Percentiles rank a stretch among this genome's conserved stretches.
phyloP scores from a whole-genome alignment of 2,797 vertebrate genomes.

The Diceros bicornis region DNA sequence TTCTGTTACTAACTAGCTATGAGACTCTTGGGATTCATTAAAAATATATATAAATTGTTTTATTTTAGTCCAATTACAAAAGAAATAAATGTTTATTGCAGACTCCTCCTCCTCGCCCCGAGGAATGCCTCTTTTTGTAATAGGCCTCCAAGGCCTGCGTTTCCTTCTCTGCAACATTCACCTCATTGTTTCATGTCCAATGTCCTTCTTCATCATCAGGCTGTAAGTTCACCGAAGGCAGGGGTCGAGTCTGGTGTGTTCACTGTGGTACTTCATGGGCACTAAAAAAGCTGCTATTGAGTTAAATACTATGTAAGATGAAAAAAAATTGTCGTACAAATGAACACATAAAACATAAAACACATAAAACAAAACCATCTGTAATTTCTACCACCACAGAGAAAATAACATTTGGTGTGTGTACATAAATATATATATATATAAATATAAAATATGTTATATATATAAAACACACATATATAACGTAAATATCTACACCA shows the following conservation, averaged over 20 bases:
- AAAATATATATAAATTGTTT: conserved; percentile 58
- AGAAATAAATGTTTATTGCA: conserved; percentile 70
- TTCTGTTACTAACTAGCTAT: conserved; percentile 62
- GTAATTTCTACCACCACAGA: conserved; percentile 29
- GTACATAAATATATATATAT: not conserved
- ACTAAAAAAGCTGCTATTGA: conserved; percentile 4
- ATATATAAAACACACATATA: not conserved
- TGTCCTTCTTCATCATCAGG: not conserved
- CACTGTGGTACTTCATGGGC: not conserved
- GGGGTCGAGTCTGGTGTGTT: not conserved
- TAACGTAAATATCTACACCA: not conserved
- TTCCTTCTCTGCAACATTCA: not conserved
- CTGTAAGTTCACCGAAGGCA: not conserved
- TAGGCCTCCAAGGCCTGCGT: not conserved
- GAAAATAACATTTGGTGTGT: not conserved
- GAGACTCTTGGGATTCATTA: conserved; percentile 56
- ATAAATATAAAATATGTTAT: not conserved
- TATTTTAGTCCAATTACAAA: conserved; percentile 73
- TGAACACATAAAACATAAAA: not conserved
- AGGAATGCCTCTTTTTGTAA: not conserved
- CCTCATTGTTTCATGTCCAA: not conserved
- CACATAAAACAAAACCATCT: not conserved
- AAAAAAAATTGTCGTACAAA: not conserved
- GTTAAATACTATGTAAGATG: not conserved
- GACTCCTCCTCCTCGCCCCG: not conserved